Percentiles rank a stretch among this genome's conserved stretches.
These are phyloP conservation scores for Mormoops blainvillei DNA, from an alignment of 2,113 vertebrate species.

Conservation along the genomic window DNA sequence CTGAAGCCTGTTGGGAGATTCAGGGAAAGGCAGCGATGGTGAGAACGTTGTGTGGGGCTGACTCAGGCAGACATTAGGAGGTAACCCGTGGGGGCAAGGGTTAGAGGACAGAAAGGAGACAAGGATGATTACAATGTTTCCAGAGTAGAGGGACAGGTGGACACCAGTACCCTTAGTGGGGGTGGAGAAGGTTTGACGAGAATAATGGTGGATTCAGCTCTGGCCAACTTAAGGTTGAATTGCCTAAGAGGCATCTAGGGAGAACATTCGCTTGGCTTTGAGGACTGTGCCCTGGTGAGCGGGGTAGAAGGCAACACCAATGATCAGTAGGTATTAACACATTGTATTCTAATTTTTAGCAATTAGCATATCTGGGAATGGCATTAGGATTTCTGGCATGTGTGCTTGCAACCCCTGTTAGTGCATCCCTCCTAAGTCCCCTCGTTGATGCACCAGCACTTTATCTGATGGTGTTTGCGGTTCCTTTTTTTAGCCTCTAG, in stretches of 20 bases:
- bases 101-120: neutral
- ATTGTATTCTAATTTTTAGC: neutral
- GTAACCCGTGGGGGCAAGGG: no score
- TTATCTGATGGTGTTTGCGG: neutral
- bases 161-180: neutral
- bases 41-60: neutral
- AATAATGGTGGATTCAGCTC: rapidly evolving
- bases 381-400: neutral
- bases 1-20: neutral
- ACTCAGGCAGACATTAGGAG: neutral
- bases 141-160: neutral
- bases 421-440: neutral
- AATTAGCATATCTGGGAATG: neutral
- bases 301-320: neutral
- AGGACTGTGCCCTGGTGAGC: no score
- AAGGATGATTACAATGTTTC: neutral
- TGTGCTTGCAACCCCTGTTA: neutral
- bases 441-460: neutral
- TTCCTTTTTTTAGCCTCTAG: neutral
- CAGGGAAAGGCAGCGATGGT: neutral
- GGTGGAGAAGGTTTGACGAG: neutral
- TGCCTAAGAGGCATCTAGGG: neutral
- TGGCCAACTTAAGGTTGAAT: neutral
- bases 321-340: neutral
- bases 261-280: neutral